Evolutionary conservation across 2,113 vertebrate species (phyloP).

Genomic region (Hippocampus comes): DNA sequence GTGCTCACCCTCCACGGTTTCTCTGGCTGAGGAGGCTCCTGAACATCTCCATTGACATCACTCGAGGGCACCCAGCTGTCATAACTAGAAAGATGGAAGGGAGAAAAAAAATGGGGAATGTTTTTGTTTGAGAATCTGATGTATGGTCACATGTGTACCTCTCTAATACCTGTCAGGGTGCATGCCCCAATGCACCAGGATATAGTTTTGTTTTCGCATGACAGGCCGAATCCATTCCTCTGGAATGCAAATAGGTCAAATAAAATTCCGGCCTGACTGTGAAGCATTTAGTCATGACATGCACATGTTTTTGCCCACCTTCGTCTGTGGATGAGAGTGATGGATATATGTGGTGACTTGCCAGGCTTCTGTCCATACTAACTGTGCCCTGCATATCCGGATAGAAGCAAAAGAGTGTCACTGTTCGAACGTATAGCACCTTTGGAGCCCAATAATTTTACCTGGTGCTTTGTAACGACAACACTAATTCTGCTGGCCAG

Average conservation of each 20-base stretch:
- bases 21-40: conserved; percentile 84
- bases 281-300: background rate
- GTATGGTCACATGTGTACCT: background rate
- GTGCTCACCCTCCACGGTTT: conserved; percentile 85
- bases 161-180: conserved; percentile 76
- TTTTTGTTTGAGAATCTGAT: background rate
- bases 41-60: conserved; percentile 86
- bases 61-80: conserved; percentile 86
- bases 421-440: no score
- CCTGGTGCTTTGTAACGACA: conserved; percentile 90
- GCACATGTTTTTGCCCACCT: conserved; percentile 67
- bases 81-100: conserved; percentile 79
- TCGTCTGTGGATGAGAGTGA: conserved; percentile 81
- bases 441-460: conserved; percentile 41
- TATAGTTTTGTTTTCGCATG: conserved; percentile 85
- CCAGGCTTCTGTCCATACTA: conserved; percentile 85
- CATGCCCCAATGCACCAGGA: conserved; percentile 93
- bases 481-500: conserved; percentile 83
- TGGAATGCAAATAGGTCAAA: conserved; percentile 55
- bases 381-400: conserved; percentile 77
- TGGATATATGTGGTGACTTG: conserved; percentile 87
- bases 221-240: conserved; percentile 96
- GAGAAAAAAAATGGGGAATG: background rate
- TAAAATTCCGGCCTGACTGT: background rate
- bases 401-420: conserved; percentile 1